Evolutionary conservation across 2,888 invertebrate genomes (phyloP).

Genomic region (Dione juno): DNA sequence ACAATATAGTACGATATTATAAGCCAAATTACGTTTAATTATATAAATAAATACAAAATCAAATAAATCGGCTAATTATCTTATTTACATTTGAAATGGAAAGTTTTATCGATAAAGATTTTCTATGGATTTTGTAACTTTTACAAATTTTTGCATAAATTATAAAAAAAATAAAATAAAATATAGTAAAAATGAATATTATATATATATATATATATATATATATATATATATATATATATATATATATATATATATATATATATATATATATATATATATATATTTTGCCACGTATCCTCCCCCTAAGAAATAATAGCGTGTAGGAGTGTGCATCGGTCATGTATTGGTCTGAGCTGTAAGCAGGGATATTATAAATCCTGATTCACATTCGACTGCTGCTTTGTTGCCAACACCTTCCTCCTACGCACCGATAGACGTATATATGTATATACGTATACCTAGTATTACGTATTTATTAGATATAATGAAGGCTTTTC

Average conservation of each 20-base stretch:
- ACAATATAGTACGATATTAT: neutral
- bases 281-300: neutral
- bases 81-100: too few species aligned
- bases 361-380: slow-evolving; percentile 76
- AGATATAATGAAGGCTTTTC: slow-evolving; percentile 29
- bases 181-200: too few species aligned
- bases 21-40: too few species aligned
- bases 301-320: slow-evolving; percentile 35
- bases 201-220: too few species aligned
- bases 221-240: neutral
- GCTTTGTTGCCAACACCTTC: slow-evolving; percentile 54
- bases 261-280: too few species aligned
- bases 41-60: too few species aligned
- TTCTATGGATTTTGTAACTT: too few species aligned
- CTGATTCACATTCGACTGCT: slow-evolving; percentile 58
- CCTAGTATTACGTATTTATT: slow-evolving; percentile 36
- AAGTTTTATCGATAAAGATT: too few species aligned
- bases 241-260: neutral
- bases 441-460: slow-evolving; percentile 51
- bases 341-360: slow-evolving; percentile 79
- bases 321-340: slow-evolving; percentile 78
- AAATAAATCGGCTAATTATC: too few species aligned
- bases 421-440: slow-evolving; percentile 62
- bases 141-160: too few species aligned
- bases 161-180: too few species aligned